phyloP scores from a whole-genome alignment of 2,888 invertebrate genomes.

The Unio delphinus region DNA sequence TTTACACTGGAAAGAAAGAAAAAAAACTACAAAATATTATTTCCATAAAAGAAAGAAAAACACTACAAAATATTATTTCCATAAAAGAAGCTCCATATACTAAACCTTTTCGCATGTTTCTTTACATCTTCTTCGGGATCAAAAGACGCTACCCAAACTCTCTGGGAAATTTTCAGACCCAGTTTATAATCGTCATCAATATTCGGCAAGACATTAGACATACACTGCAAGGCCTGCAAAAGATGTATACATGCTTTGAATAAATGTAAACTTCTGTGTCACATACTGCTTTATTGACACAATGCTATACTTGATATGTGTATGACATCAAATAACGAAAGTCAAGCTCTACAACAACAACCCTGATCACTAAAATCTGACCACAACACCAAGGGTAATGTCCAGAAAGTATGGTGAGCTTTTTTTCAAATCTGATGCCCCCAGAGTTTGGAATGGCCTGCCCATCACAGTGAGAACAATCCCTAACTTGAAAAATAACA shows the following conservation, averaged over 20 bases:
- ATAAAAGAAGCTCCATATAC: background rate
- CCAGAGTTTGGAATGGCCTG: no score
- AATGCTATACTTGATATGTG: no score
- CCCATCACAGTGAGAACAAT: no score
- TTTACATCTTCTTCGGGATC: constrained; percentile 85
- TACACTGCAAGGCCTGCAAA: constrained; percentile 77
- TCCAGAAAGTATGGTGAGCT: no score
- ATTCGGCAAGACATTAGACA: constrained; percentile 78
- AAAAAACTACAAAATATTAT: background rate
- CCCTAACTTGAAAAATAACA: no score
- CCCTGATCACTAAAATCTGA: no score
- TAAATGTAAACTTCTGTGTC: no score
- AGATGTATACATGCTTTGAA: background rate
- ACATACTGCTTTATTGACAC: no score
- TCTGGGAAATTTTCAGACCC: constrained; percentile 76
- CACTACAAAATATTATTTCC: constrained; percentile 1
- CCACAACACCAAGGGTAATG: no score
- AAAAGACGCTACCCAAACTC: constrained; percentile 88
- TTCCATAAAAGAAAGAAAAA: background rate
- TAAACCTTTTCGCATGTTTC: constrained; percentile 70
- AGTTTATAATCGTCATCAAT: constrained; percentile 71
- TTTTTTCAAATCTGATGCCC: no score
- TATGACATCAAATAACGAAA: no score
- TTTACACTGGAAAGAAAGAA: background rate
- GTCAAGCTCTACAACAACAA: no score